A percentile compares a stretch with the other conserved stretches of the same genome.
Evolutionary conservation across 2,113 vertebrate species (phyloP).

Genomic region (Dascyllus trimaculatus): DNA sequence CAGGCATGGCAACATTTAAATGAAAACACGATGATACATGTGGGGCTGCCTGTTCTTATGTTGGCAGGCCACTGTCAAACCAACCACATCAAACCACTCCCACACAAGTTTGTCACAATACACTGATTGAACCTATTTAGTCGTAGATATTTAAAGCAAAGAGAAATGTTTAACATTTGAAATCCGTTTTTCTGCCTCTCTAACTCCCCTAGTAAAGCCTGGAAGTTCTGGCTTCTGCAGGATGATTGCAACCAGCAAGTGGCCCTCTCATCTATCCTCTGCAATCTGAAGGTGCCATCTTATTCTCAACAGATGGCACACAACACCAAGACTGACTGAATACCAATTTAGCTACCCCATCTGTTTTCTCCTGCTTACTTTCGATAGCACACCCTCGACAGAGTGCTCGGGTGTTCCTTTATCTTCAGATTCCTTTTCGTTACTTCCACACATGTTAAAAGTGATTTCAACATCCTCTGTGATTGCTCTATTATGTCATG

Average conservation of each 20-base stretch:
- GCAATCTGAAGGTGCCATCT: slow-evolving; percentile 72
- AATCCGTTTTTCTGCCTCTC: background rate
- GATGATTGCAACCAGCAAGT: slow-evolving; percentile 55
- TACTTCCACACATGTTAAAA: slow-evolving; percentile 7
- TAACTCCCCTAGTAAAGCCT: slow-evolving; percentile 27
- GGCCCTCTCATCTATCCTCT: slow-evolving; percentile 68
- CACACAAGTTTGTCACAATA: too few species aligned
- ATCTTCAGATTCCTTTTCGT: slow-evolving; percentile 43
- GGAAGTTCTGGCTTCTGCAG: slow-evolving; percentile 34
- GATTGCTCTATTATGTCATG: slow-evolving; percentile 7
- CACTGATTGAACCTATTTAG: too few species aligned
- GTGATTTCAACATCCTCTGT: slow-evolving; percentile 5
- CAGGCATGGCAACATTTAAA: background rate
- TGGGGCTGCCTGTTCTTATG: background rate
- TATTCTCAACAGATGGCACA: slow-evolving; percentile 80
- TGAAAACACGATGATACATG: background rate
- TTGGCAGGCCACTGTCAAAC: too few species aligned
- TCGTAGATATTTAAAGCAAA: too few species aligned
- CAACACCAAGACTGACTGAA: slow-evolving; percentile 74
- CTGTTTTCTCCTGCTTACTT: slow-evolving; percentile 73
- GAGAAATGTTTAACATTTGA: background rate
- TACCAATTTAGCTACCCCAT: slow-evolving; percentile 78
- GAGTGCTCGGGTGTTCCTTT: slow-evolving; percentile 41
- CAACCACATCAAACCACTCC: too few species aligned
- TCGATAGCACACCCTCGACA: slow-evolving; percentile 66